These are phyloP conservation scores for Dicyema japonicum DNA, from an alignment of 1,140 invertebrate species.

Conservation along the genomic window DNA sequence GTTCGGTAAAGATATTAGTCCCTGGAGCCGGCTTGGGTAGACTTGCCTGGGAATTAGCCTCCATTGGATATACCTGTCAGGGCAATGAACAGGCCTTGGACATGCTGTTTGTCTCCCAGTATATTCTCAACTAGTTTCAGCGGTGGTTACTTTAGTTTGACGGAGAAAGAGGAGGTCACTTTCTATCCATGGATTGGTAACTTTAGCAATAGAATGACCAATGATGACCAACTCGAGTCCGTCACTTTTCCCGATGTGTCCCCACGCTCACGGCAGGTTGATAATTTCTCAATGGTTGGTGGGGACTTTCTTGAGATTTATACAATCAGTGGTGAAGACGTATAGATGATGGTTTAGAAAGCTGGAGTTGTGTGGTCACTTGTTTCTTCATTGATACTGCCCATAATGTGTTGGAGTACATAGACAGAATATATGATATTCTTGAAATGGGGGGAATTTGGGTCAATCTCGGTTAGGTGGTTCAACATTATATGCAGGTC, in stretches of 20 bases:
- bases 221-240: slow-evolving; percentile 39
- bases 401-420: slow-evolving; percentile 63
- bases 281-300: slow-evolving; percentile 62
- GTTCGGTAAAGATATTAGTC: slow-evolving; percentile 39
- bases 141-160: neutral
- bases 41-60: slow-evolving; percentile 61
- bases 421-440: slow-evolving; percentile 65
- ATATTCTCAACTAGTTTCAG: slow-evolving; percentile 48
- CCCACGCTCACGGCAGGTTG: slow-evolving; percentile 31
- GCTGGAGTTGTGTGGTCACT: slow-evolving; percentile 65
- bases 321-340: slow-evolving; percentile 27
- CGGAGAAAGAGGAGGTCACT: slow-evolving; percentile 25
- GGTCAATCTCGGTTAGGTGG: slow-evolving; percentile 23
- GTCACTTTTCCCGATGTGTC: slow-evolving; percentile 61
- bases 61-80: slow-evolving; percentile 51
- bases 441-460: slow-evolving; percentile 37
- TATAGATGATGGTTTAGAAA: slow-evolving; percentile 17
- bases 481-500: no score
- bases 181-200: slow-evolving; percentile 75
- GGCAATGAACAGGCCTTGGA: slow-evolving; percentile 88
- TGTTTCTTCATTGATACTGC: slow-evolving; percentile 96
- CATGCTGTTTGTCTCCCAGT: slow-evolving; percentile 80
- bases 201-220: slow-evolving; percentile 47
- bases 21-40: slow-evolving; percentile 71
- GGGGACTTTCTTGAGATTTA: slow-evolving; percentile 56